These are phyloP conservation scores for Megaleporinus macrocephalus DNA, from an alignment of 2,113 vertebrate species.

Conservation along the genomic window DNA sequence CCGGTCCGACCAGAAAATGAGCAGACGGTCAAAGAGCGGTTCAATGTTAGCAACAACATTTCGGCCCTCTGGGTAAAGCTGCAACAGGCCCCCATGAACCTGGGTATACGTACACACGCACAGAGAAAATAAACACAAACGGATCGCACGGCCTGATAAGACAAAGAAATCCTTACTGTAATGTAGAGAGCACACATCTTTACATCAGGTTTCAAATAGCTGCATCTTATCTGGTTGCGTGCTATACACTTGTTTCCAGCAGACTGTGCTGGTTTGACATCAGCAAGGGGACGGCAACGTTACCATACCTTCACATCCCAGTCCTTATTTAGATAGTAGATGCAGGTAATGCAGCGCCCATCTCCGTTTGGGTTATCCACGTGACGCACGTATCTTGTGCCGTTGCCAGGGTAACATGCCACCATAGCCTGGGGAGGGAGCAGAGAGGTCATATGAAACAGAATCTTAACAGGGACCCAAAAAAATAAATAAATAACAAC, in stretches of 20 bases:
- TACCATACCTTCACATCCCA: conserved; percentile 86
- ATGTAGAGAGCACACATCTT: background rate
- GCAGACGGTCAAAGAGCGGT: conserved; percentile 87
- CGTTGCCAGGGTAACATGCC: conserved; percentile 91
- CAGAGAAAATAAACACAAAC: conserved; percentile 19
- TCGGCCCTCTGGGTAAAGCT: conserved; percentile 88
- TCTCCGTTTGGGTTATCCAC: conserved; percentile 92
- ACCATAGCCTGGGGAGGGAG: conserved; percentile 86
- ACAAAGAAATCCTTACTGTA: background rate
- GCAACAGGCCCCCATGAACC: conserved; percentile 87
- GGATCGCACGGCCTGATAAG: conserved; percentile 19
- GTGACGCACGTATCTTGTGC: conserved; percentile 88
- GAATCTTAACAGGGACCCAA: background rate
- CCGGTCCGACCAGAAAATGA: conserved; percentile 93
- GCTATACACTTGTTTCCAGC: background rate
- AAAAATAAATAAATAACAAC: too few species aligned
- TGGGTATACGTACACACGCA: conserved; percentile 56
- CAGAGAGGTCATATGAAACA: conserved; percentile 39
- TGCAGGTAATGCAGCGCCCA: conserved; percentile 92
- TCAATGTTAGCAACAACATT: conserved; percentile 89
- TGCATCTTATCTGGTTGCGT: conserved; percentile 13
- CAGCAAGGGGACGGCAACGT: background rate
- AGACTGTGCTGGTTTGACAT: background rate
- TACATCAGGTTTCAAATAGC: background rate
- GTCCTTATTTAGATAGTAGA: conserved; percentile 94